These are phyloP conservation scores for Lynx canadensis DNA, from an alignment of 2,113 vertebrate genomes.

Conservation along the genomic window DNA sequence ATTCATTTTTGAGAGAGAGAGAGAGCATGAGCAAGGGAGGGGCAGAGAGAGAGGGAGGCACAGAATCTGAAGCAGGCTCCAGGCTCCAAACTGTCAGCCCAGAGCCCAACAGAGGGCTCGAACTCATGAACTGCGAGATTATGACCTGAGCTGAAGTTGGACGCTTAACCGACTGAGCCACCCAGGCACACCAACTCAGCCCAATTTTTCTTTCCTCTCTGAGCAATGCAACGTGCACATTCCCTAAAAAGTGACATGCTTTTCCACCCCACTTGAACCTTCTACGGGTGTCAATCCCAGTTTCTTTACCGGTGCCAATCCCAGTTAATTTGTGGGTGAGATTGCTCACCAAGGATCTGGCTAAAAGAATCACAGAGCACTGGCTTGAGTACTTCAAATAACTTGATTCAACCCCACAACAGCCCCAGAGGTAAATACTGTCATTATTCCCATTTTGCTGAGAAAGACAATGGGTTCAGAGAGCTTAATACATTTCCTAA, in stretches of 20 bases:
- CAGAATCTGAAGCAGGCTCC: no score
- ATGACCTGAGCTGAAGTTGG: no score
- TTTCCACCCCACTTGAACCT: background rate
- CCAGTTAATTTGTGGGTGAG: background rate
- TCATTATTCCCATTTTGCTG: background rate
- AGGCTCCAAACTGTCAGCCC: no score
- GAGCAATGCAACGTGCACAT: background rate
- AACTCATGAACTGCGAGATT: no score
- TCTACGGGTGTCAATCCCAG: background rate
- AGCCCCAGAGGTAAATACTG: background rate
- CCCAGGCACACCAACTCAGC: background rate
- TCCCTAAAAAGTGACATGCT: background rate
- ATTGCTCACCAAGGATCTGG: background rate
- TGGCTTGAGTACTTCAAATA: background rate
- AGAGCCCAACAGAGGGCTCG: no score
- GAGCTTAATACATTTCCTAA: background rate
- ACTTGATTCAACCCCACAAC: background rate
- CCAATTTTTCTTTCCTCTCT: background rate
- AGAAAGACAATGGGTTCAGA: background rate
- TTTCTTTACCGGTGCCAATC: background rate
- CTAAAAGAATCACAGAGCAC: background rate
- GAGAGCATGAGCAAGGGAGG: no score
- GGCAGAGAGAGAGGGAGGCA: no score
- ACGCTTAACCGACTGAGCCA: no score
- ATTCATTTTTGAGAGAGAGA: no score